phyloP scores from a whole-genome alignment of 2,797 vertebrate genomes.

The Botia kubotai region DNA sequence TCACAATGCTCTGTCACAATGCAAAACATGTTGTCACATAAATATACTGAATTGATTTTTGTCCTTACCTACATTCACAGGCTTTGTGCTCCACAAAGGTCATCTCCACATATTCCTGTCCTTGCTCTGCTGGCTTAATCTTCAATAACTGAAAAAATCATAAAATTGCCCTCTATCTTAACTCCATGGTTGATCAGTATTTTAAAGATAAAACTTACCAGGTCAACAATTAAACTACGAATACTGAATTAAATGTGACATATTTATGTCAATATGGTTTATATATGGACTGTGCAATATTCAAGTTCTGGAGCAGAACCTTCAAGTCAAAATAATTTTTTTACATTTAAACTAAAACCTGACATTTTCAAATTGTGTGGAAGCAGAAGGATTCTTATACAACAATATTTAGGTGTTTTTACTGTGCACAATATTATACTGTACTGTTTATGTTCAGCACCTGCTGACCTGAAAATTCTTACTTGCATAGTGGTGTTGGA shows the following conservation, averaged over 20 bases:
- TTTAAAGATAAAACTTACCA: background rate
- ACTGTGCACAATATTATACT: background rate
- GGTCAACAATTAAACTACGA: background rate
- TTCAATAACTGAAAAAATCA: constrained; percentile 83
- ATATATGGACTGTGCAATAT: too few species aligned
- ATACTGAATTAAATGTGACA: too few species aligned
- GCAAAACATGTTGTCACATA: constrained; percentile 17
- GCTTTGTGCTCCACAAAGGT: constrained; percentile 88
- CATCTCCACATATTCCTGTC: constrained; percentile 88
- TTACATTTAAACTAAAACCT: too few species aligned
- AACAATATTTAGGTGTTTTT: background rate
- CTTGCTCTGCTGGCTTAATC: constrained; percentile 83
- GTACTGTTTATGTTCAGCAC: background rate
- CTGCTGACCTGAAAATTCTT: constrained; percentile 28
- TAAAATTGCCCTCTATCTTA: constrained; percentile 21
- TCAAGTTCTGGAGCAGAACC: too few species aligned
- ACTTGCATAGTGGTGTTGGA: constrained; percentile 93
- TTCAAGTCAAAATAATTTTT: too few species aligned
- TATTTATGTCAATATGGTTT: too few species aligned
- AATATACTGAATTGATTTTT: constrained; percentile 59
- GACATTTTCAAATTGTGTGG: background rate
- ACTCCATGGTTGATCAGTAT: background rate
- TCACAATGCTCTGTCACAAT: background rate
- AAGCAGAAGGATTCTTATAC: background rate
- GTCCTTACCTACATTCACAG: constrained; percentile 94